Percentiles rank a stretch among this genome's conserved stretches.
Evolutionary conservation across 2,888 invertebrate species (phyloP).

Genomic region (Chaitophorus viminalis): DNA sequence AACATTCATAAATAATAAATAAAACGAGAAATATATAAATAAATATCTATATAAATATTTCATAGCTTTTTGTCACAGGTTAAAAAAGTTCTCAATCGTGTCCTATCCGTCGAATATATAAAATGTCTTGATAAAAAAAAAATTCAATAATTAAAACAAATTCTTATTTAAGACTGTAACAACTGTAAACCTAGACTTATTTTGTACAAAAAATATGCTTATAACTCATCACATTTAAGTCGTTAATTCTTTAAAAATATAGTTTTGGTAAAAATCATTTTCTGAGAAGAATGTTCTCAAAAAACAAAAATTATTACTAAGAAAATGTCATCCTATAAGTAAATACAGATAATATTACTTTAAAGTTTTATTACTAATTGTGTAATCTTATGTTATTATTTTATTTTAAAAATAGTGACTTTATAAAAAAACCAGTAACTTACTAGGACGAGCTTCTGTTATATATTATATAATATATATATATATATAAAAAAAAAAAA

Average conservation of each 20-base stretch:
- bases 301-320: constrained; percentile 62
- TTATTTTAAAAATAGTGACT: constrained; percentile 61
- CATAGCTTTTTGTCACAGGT: constrained; percentile 61
- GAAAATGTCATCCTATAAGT: constrained; percentile 61
- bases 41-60: constrained; percentile 62
- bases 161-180: constrained; percentile 62
- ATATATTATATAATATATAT: constrained; percentile 47
- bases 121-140: constrained; percentile 62
- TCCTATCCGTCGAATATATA: constrained; percentile 62
- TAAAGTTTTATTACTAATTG: constrained; percentile 51
- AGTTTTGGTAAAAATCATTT: constrained; percentile 62
- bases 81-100: constrained; percentile 62
- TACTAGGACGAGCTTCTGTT: constrained; percentile 57
- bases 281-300: constrained; percentile 59
- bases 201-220: constrained; percentile 62
- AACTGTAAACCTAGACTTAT: constrained; percentile 62
- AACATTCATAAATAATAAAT: constrained; percentile 62
- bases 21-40: constrained; percentile 62
- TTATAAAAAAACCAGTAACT: constrained; percentile 62
- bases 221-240: constrained; percentile 62
- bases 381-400: constrained; percentile 59
- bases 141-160: constrained; percentile 61
- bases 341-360: constrained; percentile 61
- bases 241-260: constrained; percentile 62
- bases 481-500: constrained; percentile 54